Base-by-base conservation (phyloP, 1,140 invertebrate genomes). In the Musca vetustissima region DNA sequence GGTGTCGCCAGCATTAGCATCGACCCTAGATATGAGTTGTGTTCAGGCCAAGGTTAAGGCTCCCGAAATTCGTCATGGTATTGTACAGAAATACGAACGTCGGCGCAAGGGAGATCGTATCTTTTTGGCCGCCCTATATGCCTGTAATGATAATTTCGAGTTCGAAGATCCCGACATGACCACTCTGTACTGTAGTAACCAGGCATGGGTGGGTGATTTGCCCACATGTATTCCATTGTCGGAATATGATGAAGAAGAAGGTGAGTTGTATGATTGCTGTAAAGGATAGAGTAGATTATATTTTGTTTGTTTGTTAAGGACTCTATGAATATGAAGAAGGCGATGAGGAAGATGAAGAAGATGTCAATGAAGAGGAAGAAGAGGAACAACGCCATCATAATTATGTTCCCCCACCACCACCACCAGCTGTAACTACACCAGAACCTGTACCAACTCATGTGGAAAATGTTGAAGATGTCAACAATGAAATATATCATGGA, bases 51-150 rank as follows among this genome's bases (percentile, higher is more conserved):
- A 74, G 48, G 68, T 81, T 3, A 32, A 72, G 55, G 77, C 80
- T 4, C 80, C 80, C 1, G 68, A 73, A 43, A 80, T 82, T 8
- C 70, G 55, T n/a, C 75, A 82, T 50, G 80, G 80, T 7, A 25
- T 22, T 4, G 76, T 82, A 1, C 3, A 57, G 0, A 75, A 72
- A 32, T 82, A 79, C 64, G 78, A 80, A 11, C 72, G 76, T 14
- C 74, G 79, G 1, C 73, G 76, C 15, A 73, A 61, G 0, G 78
- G 72, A 4, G 73, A 50, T 70, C 87, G 87, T 74, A 75, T 84
- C 43, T 89, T 88, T 69, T 78, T 86, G n/a, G 86, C 87, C 50
- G 87, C 86, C 22, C 77, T 86, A 68, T 88, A 87, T 66, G 77
- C 82, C 47, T 89, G 88, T 71, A 71, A 83, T 15, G 82, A 86